phyloP scores from a whole-genome alignment of 2,797 vertebrate species.

The Notamacropus eugenii region DNA sequence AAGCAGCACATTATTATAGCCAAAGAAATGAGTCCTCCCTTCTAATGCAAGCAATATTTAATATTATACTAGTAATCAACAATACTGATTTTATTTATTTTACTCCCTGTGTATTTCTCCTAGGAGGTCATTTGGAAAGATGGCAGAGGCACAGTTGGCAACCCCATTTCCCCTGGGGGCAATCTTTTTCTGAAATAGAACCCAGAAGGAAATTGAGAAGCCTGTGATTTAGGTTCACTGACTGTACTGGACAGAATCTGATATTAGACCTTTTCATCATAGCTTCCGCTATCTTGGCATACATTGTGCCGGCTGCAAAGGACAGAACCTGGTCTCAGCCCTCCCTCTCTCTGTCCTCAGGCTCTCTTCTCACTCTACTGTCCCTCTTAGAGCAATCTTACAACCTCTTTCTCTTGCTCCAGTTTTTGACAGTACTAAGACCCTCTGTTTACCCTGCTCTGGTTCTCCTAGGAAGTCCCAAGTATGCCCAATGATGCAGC shows the following conservation, averaged over 20 bases:
- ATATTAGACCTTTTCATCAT: not conserved
- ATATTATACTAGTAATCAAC: not conserved
- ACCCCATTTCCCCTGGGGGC: not conserved
- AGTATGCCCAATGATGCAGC: not conserved
- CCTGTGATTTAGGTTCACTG: not conserved
- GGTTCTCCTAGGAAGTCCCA: not conserved
- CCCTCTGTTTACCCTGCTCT: not conserved
- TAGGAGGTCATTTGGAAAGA: not conserved
- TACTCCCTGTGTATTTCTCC: not conserved
- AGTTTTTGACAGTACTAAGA: not conserved
- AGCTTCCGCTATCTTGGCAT: not conserved
- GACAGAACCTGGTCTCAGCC: not conserved
- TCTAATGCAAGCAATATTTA: not conserved
- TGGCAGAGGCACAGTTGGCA: not conserved
- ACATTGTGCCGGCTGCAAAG: not conserved
- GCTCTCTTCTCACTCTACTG: not conserved
- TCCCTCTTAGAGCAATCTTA: not conserved
- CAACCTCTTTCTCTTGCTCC: not conserved
- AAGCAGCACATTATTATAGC: not conserved
- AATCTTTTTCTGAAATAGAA: not conserved
- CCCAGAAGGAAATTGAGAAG: not conserved
- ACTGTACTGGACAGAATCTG: not conserved
- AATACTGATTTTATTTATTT: not conserved
- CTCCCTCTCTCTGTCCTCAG: not conserved
- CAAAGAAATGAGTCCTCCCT: not conserved